phyloP scores from a whole-genome alignment of 2,113 vertebrate genomes.

The Osmerus eperlanus region DNA sequence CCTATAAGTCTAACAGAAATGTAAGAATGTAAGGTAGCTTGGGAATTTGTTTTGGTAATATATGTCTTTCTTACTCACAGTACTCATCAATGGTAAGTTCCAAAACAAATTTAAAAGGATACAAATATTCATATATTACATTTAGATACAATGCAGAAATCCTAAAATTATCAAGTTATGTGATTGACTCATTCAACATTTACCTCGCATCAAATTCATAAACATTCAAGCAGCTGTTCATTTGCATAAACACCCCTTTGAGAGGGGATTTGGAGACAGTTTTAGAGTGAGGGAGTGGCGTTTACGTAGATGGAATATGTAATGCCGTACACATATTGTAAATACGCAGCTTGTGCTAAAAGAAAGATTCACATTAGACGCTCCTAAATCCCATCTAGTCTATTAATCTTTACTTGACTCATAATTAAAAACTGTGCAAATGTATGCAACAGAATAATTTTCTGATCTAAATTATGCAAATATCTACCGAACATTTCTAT shows the following conservation, averaged over 20 bases:
- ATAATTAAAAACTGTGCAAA: constrained; percentile 11
- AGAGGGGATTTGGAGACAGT: constrained; percentile 22
- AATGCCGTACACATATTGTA: constrained; percentile 21
- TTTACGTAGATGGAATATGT: constrained; percentile 10
- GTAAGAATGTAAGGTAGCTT: too few species aligned
- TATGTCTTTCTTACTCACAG: too few species aligned
- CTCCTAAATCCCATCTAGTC: background rate
- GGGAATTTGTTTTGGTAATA: too few species aligned
- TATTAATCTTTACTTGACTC: background rate
- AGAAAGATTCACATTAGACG: constrained; percentile 34
- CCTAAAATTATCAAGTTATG: background rate
- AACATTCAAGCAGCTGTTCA: constrained; percentile 23
- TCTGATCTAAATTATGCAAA: constrained; percentile 14
- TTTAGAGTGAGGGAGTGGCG: constrained; percentile 10
- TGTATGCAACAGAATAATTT: constrained; percentile 9
- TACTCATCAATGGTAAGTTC: too few species aligned
- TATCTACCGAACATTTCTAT: constrained; percentile 13
- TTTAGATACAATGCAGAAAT: background rate
- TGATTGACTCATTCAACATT: background rate
- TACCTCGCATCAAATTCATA: constrained; percentile 31
- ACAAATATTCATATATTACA: background rate
- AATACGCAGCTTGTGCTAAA: background rate
- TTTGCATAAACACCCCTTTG: constrained; percentile 35
- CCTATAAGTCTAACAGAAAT: too few species aligned
- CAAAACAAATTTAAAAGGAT: background rate